Evolutionary conservation across 2,888 invertebrate genomes (phyloP).

Genomic region (Plusia festucae): DNA sequence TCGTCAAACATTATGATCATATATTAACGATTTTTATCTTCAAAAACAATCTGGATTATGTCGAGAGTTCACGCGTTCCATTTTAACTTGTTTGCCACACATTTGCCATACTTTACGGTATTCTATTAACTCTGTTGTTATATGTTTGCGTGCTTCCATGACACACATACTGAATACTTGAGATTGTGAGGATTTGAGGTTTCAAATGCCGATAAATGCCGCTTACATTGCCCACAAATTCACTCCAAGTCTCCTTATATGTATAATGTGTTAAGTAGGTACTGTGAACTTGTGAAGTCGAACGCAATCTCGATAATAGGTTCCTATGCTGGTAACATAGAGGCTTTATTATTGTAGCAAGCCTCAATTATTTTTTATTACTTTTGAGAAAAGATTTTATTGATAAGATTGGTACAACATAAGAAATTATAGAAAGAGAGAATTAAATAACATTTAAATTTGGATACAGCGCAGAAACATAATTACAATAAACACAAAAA

Average conservation of each 20-base stretch:
- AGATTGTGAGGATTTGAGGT: not conserved
- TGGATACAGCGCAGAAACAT: no score
- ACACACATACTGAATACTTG: conserved; percentile 5
- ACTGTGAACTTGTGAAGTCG: no score
- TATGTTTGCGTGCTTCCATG: not conserved
- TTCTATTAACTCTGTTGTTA: not conserved
- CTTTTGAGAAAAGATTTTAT: no score
- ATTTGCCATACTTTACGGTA: not conserved
- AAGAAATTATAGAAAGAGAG: no score
- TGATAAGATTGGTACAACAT: no score
- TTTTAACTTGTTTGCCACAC: not conserved
- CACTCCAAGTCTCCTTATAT: not conserved
- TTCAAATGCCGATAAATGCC: not conserved
- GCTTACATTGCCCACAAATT: not conserved
- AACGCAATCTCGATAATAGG: not conserved
- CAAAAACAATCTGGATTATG: not conserved
- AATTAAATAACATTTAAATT: no score
- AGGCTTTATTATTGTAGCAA: no score
- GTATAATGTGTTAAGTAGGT: no score
- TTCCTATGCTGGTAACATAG: no score
- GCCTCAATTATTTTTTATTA: no score
- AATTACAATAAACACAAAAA: no score
- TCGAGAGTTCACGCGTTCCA: not conserved
- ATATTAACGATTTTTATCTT: not conserved
- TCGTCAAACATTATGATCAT: not conserved